These are phyloP conservation scores for Nephrocerus scutellatus DNA, from an alignment of 2,888 invertebrate species.

Conservation along the genomic window DNA sequence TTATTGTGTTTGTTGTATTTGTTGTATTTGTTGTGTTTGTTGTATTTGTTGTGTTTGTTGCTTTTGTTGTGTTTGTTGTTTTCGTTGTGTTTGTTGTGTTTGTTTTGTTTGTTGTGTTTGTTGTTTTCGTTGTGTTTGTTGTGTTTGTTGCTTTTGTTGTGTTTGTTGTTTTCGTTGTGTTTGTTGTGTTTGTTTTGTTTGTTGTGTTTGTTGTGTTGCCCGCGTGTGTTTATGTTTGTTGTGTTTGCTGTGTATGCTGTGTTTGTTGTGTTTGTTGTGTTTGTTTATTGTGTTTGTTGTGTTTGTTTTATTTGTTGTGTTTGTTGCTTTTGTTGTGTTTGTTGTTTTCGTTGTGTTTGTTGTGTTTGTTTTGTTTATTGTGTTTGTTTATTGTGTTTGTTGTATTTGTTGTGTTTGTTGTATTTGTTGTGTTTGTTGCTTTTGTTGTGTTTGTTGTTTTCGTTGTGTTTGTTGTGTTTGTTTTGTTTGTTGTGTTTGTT, in stretches of 20 bases:
- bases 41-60: no score
- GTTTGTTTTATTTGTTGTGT: slow-evolving; percentile 10
- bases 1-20: neutral
- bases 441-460: slow-evolving; percentile 1
- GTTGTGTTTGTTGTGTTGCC: neutral
- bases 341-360: neutral
- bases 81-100: no score
- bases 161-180: neutral
- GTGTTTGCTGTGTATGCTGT: no score
- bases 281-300: slow-evolving; percentile 1
- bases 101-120: slow-evolving; percentile 14
- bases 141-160: slow-evolving; percentile 1
- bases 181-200: slow-evolving; percentile 2
- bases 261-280: no score
- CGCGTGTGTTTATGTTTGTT: no score
- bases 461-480: neutral
- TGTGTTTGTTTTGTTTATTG: slow-evolving; percentile 2
- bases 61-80: no score
- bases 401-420: neutral
- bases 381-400: neutral
- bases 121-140: slow-evolving; percentile 9
- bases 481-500: neutral
- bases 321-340: neutral
- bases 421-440: slow-evolving; percentile 5
- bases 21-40: no score